A percentile compares a stretch with the other conserved stretches of the same genome.
phyloP scores from a whole-genome alignment of 2,888 invertebrate genomes.

The Tenthredo livida region DNA sequence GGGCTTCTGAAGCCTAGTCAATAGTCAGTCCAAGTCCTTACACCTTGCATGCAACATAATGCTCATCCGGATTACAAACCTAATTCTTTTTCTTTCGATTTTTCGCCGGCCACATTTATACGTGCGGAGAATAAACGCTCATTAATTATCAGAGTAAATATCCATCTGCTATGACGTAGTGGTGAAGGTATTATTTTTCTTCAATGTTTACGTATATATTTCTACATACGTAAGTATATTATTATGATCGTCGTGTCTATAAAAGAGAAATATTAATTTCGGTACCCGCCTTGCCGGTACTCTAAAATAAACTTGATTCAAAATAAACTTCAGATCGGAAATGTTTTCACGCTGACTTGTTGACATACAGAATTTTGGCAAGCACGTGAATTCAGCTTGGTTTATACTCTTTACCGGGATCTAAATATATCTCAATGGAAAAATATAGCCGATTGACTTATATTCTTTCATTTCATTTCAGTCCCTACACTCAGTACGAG shows the following conservation, averaged over 20 bases:
- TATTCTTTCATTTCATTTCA: slow-evolving; percentile 46
- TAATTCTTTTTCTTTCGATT: background rate
- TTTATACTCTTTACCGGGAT: slow-evolving; percentile 37
- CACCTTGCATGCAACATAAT: slow-evolving; percentile 5
- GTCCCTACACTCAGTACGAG: slow-evolving; percentile 32
- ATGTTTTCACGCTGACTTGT: slow-evolving; percentile 44
- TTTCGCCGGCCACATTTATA: background rate
- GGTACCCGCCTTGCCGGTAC: background rate
- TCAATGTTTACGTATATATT: slow-evolving; percentile 4
- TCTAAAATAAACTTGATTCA: slow-evolving; percentile 40
- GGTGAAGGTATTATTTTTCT: slow-evolving; percentile 19
- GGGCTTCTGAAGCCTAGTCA: slow-evolving; percentile 65
- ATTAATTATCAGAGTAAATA: slow-evolving; percentile 26
- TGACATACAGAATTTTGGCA: slow-evolving; percentile 46
- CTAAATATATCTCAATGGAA: slow-evolving; percentile 46
- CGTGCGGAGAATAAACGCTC: background rate
- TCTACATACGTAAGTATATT: slow-evolving; percentile 17
- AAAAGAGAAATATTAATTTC: slow-evolving; percentile 29
- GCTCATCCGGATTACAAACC: background rate
- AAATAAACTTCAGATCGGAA: slow-evolving; percentile 46
- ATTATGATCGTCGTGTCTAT: background rate
- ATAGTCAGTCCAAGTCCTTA: slow-evolving; percentile 31
- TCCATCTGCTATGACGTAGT: slow-evolving; percentile 15
- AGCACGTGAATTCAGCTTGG: slow-evolving; percentile 39
- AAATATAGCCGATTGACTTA: slow-evolving; percentile 44